Percentiles rank a stretch among this genome's conserved stretches.
Evolutionary conservation across 1,140 invertebrate genomes (phyloP).

Genomic region (Portunus trituberculatus): DNA sequence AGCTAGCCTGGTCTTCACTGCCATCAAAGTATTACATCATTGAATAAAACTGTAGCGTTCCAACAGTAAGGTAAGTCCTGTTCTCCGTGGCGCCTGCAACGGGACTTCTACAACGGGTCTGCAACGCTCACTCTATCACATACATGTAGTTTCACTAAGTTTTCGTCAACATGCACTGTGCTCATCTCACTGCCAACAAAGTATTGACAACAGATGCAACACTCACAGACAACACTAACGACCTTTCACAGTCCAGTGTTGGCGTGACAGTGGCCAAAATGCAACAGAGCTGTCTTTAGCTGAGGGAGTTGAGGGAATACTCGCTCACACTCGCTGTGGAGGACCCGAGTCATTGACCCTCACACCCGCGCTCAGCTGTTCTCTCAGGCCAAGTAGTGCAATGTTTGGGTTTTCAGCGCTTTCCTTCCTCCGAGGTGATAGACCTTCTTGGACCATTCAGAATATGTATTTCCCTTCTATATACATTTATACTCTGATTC

Average conservation of each 20-base stretch:
- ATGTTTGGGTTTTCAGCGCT: conserved; percentile 64
- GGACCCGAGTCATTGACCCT: conserved; percentile 70
- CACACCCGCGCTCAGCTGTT: conserved; percentile 72
- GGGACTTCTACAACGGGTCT: conserved; percentile 55
- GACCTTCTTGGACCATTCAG: background rate
- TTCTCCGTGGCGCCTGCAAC: conserved; percentile 62
- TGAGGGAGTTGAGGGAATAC: conserved; percentile 66
- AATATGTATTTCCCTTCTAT: background rate
- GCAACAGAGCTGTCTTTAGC: conserved; percentile 60
- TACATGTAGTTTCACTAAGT: conserved; percentile 32
- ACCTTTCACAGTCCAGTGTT: conserved; percentile 50
- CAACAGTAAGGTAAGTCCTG: conserved; percentile 65
- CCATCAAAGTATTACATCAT: background rate
- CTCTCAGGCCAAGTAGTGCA: conserved; percentile 60
- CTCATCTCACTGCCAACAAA: background rate
- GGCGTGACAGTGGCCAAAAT: conserved; percentile 62
- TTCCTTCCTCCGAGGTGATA: conserved; percentile 45
- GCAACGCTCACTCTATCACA: conserved; percentile 34
- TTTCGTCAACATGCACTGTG: background rate
- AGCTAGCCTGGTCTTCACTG: background rate
- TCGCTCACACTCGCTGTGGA: conserved; percentile 58
- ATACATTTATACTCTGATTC: background rate
- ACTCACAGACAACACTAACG: conserved; percentile 12
- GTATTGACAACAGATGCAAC: background rate
- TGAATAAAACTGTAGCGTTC: conserved; percentile 52